Base-by-base conservation (phyloP, 2,113 vertebrate species). In the Cricetomys ansorgei region DNA sequence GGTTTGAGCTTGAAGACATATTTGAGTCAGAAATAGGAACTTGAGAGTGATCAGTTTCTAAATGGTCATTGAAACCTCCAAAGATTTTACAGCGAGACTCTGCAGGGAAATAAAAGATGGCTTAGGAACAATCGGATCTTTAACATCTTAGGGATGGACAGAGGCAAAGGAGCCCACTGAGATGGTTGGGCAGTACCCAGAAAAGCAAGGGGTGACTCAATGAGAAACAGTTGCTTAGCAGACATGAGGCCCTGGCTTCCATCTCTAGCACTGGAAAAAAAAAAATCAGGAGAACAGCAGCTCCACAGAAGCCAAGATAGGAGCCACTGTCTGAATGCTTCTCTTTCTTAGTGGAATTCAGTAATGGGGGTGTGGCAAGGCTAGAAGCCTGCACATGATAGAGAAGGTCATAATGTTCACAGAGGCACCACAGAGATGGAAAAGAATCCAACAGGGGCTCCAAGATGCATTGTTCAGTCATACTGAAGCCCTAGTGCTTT, bases 21-120 rank as follows among this genome's bases (percentile, higher is more conserved):
- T 62, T 64, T 94, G 67, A 40, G 45, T 40, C 93, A 88, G 80
- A 88, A 96, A 92, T 90, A 92, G 34, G 70, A 85, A 89, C 80
- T 72, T 72, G 48, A 90, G 34, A 70, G n/a, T 79, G 37, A 88
- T 80, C 23, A 92, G 40, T 75, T 94, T 77, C 89, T 43, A 67
- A 89, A 87, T 73, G 48, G n/a, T 73, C 89, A 85, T 40, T 40
- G n/a, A 94, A 96, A 94, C 48, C 48, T 92, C 90, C 16, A 48
- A 31, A 75, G 50, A 83, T 88, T 80, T 10, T 88, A 12, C 69
- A 94, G 69, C 70, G 75, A 94, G n/a, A 88, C 69, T 90, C 50
- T 53, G 12, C 59, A 91, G 75, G 93, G 27, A 67, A 95, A 94
- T 88, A 86, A 92, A 94, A 88, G 57, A 77, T 88, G 69, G 57